These are phyloP conservation scores for Spinus olivaceus DNA, from an alignment of 2,797 vertebrate species.

Conservation along the genomic window DNA sequence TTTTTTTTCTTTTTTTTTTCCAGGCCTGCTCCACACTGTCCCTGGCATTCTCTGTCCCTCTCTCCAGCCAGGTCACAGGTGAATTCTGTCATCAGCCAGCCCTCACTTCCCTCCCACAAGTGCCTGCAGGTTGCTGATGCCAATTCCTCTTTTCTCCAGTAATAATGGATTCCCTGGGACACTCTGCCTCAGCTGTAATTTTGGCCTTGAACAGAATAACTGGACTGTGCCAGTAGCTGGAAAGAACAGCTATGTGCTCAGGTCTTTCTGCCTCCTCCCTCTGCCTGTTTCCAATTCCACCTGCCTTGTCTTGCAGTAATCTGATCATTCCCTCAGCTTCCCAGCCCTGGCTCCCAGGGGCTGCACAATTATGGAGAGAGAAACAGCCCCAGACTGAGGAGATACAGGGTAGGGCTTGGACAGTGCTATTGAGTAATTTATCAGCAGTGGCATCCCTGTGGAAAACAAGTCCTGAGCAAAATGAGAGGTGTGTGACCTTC, in stretches of 20 bases:
- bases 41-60: not conserved
- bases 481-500: not conserved
- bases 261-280: not conserved
- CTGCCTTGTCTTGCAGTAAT: not conserved
- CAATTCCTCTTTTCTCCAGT: not conserved
- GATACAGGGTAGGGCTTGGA: not conserved
- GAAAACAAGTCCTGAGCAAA: not conserved
- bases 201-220: slow-evolving; percentile 7
- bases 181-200: not conserved
- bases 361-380: not conserved
- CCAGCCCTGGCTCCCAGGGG: not conserved
- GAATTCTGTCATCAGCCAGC: not conserved
- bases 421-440: not conserved
- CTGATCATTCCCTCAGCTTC: not conserved
- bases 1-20: not conserved
- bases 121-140: not conserved
- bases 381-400: not conserved
- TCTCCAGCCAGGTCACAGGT: not conserved
- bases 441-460: not conserved
- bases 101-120: not conserved
- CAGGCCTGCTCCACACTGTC: not conserved
- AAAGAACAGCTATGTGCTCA: slow-evolving; percentile 40
- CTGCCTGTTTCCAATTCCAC: not conserved
- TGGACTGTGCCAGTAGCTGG: not conserved
- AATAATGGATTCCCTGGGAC: not conserved